phyloP scores from a whole-genome alignment of 2,797 vertebrate genomes.

The Oryzias sinensis region DNA sequence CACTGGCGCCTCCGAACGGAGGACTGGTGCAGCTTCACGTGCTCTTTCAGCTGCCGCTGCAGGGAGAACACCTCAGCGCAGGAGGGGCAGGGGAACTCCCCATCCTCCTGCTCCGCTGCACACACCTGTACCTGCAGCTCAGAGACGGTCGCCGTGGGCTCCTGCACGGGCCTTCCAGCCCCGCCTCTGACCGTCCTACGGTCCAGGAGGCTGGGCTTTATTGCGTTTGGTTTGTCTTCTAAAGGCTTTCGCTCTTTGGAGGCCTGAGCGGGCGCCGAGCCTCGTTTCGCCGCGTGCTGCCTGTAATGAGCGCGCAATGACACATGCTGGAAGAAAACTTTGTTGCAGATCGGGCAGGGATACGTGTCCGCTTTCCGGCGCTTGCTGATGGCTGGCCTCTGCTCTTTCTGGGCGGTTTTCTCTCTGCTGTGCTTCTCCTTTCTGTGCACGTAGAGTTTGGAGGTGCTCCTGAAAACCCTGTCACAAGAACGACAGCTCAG shows the following conservation, averaged over 20 bases:
- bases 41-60: slow-evolving; percentile 62
- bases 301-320: slow-evolving; percentile 69
- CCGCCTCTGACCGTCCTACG: slow-evolving; percentile 17
- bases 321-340: slow-evolving; percentile 74
- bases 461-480: slow-evolving; percentile 68
- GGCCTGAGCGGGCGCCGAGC: slow-evolving; percentile 1
- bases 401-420: slow-evolving; percentile 24
- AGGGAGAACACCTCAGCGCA: slow-evolving; percentile 72
- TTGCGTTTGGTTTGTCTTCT: slow-evolving; percentile 28
- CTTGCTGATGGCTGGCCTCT: slow-evolving; percentile 20
- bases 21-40: slow-evolving; percentile 70
- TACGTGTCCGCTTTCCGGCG: slow-evolving; percentile 38
- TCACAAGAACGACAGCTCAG: slow-evolving; percentile 76
- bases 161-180: slow-evolving; percentile 39
- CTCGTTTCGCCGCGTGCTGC: slow-evolving; percentile 32
- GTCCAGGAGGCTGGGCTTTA: neutral
- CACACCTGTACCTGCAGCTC: slow-evolving; percentile 20
- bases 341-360: slow-evolving; percentile 69
- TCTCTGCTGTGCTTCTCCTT: slow-evolving; percentile 74
- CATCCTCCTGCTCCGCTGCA: slow-evolving; percentile 37
- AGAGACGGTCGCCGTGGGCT: neutral
- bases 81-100: slow-evolving; percentile 75
- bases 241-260: slow-evolving; percentile 25
- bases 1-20: slow-evolving; percentile 52
- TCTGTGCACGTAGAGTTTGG: slow-evolving; percentile 70